Percentiles rank a stretch among this genome's conserved stretches.
phyloP scores from a whole-genome alignment of 2,888 invertebrate genomes.

The Nebria brevicollis region DNA sequence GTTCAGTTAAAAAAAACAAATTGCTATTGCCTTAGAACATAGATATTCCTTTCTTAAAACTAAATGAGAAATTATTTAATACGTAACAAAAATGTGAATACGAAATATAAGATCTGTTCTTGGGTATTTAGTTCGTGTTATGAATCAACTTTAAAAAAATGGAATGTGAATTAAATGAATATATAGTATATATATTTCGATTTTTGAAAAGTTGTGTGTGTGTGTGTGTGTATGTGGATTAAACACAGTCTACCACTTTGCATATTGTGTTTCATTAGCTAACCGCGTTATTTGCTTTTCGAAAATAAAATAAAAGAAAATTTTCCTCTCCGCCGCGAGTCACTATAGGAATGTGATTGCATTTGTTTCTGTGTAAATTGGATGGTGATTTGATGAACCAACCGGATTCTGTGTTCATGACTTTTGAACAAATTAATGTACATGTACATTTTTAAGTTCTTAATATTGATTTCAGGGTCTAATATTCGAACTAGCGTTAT shows the following conservation, averaged over 20 bases:
- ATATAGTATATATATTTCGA: no score
- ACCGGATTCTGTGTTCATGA: neutral
- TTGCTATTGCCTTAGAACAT: neutral
- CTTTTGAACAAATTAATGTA: no score
- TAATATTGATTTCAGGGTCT: no score
- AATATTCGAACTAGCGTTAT: no score
- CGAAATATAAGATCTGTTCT: no score
- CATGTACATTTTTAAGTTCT: no score
- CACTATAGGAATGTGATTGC: neutral
- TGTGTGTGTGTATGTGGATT: neutral
- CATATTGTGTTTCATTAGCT: neutral
- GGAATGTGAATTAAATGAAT: no score
- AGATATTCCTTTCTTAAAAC: no score
- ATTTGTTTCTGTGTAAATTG: neutral
- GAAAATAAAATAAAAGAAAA: neutral
- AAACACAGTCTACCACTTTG: neutral
- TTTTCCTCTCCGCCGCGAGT: neutral
- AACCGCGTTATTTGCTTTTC: neutral
- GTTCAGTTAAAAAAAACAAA: neutral
- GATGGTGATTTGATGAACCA: neutral
- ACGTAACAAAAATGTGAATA: no score
- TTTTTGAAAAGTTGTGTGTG: neutral
- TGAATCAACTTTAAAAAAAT: no score
- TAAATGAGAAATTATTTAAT: no score
- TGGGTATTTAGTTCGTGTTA: no score